phyloP scores from a whole-genome alignment of 2,113 vertebrate genomes.

The Colossoma macropomum region DNA sequence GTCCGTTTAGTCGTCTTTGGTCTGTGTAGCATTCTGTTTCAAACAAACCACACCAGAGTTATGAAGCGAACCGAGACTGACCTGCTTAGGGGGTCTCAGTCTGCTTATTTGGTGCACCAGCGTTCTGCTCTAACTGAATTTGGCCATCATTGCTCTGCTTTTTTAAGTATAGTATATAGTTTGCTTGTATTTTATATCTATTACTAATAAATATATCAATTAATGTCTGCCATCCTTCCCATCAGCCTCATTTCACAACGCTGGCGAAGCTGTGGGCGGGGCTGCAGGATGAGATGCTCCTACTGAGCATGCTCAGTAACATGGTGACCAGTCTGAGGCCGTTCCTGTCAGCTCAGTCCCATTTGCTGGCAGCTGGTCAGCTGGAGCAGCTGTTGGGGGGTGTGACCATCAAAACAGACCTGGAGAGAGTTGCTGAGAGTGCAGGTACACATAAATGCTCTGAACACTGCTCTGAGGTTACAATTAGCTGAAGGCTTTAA shows the following conservation, averaged over 20 bases:
- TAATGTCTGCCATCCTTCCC: neutral
- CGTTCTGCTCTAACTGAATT: too few relatives aligned
- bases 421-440: conserved; percentile 78
- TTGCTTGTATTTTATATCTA: too few relatives aligned
- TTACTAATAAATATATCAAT: neutral
- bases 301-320: conserved; percentile 81
- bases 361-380: conserved; percentile 75
- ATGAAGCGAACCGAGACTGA: too few relatives aligned
- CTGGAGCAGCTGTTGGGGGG: conserved; percentile 77
- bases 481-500: too few relatives aligned
- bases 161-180: too few relatives aligned
- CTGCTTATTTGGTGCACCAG: too few relatives aligned
- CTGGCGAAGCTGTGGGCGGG: conserved; percentile 83
- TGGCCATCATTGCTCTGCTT: too few relatives aligned
- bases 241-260: conserved; percentile 85
- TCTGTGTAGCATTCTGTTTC: too few relatives aligned
- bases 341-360: conserved; percentile 76
- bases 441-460: conserved; percentile 72
- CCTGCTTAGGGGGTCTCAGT: too few relatives aligned
- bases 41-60: too few relatives aligned
- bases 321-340: conserved; percentile 78
- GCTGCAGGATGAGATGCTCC: conserved; percentile 85
- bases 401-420: conserved; percentile 82
- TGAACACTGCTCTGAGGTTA: neutral
- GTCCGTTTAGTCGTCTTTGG: too few relatives aligned